Evolutionary conservation across 2,113 vertebrate species (phyloP).

Genomic region (Cariama cristata): DNA sequence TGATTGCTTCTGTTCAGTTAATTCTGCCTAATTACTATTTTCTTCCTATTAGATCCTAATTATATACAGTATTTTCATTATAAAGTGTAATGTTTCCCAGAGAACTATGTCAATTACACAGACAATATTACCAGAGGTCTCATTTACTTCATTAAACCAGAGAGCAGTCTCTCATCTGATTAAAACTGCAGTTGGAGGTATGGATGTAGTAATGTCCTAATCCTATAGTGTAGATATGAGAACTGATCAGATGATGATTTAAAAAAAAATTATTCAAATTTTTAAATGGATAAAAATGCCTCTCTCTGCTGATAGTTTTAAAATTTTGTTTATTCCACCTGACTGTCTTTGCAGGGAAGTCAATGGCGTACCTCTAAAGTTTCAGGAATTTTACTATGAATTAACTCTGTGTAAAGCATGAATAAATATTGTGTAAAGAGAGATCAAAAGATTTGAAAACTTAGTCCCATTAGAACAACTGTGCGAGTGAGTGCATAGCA

Average conservation of each 20-base stretch:
- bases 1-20: constrained; percentile 84
- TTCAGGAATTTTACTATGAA: not conserved
- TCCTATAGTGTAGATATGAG: not conserved
- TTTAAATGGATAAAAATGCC: not conserved
- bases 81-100: constrained; percentile 82
- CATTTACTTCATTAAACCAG: constrained; percentile 80
- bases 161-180: constrained; percentile 61
- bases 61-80: constrained; percentile 87
- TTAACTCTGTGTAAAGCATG: not conserved
- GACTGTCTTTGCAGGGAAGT: not conserved
- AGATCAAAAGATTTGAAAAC: constrained; percentile 13
- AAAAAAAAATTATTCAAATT: not conserved
- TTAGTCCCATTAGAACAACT: not conserved
- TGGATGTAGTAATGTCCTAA: constrained; percentile 9
- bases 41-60: constrained; percentile 86
- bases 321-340: not conserved
- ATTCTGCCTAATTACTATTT: constrained; percentile 84
- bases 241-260: not conserved
- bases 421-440: not conserved
- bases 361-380: not conserved
- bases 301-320: not conserved
- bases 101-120: constrained; percentile 82
- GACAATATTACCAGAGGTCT: constrained; percentile 78
- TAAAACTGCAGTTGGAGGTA: constrained; percentile 51
- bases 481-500: not conserved